Evolutionary conservation across 1,140 invertebrate genomes (phyloP).

Genomic region (Plectrocnemia conspersa): DNA sequence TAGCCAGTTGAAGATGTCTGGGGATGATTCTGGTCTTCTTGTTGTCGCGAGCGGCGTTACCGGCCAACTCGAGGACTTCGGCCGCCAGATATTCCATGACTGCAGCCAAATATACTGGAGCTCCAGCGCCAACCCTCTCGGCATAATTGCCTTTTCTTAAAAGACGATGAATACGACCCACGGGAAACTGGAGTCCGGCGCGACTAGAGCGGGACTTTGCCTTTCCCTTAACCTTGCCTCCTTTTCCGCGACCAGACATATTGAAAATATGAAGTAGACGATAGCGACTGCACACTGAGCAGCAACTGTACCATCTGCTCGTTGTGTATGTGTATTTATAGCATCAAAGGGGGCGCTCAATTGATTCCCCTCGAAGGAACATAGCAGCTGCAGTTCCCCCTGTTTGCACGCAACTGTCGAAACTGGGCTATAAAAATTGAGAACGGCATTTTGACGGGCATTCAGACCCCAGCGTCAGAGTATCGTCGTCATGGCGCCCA

Average conservation of each 20-base stretch:
- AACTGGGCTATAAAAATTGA: not conserved
- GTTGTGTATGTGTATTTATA: too few relatives aligned
- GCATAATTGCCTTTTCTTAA: slow-evolving; percentile 69
- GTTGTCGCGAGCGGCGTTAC: slow-evolving; percentile 43
- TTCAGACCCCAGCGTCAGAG: not conserved
- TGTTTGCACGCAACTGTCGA: too few relatives aligned
- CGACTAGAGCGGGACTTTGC: slow-evolving; percentile 58
- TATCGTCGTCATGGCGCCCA: slow-evolving; percentile 43
- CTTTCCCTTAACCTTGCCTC: slow-evolving; percentile 59
- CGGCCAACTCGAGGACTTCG: slow-evolving; percentile 68
- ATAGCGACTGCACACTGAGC: too few relatives aligned
- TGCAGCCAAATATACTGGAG: slow-evolving; percentile 65
- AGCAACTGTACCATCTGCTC: too few relatives aligned
- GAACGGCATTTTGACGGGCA: not conserved
- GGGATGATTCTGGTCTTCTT: slow-evolving; percentile 58
- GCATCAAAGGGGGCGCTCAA: too few relatives aligned
- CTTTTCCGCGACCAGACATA: slow-evolving; percentile 59
- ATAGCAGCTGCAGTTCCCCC: too few relatives aligned
- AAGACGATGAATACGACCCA: slow-evolving; percentile 65
- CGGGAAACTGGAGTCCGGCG: slow-evolving; percentile 67
- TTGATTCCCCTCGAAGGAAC: too few relatives aligned
- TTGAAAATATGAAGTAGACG: not conserved
- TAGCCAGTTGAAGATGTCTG: slow-evolving; percentile 69
- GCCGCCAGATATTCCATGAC: slow-evolving; percentile 56
- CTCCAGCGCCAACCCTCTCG: slow-evolving; percentile 63